Evolutionary conservation across 1,140 invertebrate species (phyloP).

Genomic region (Phocides pigmalion): DNA sequence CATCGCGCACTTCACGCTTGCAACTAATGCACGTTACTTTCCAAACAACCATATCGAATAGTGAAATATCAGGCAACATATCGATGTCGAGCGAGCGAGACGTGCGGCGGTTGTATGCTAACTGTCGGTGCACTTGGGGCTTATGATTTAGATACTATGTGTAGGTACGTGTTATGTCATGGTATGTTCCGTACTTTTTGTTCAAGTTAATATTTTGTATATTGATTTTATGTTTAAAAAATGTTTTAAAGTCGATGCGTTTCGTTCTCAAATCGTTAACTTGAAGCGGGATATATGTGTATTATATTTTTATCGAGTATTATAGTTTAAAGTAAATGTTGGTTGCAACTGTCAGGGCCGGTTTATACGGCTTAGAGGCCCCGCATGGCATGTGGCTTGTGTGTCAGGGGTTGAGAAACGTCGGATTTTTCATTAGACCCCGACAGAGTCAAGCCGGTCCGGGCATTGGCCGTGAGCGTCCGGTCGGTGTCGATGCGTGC

Average conservation of each 20-base stretch:
- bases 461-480: not conserved
- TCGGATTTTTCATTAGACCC: too few species aligned
- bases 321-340: not conserved
- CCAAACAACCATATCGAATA: conserved; percentile 37
- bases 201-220: too few species aligned
- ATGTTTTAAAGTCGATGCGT: not conserved
- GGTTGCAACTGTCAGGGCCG: too few species aligned
- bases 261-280: not conserved
- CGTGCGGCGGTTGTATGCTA: not conserved
- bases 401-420: too few species aligned
- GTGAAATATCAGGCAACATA: conserved; percentile 42
- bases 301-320: not conserved
- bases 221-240: not conserved
- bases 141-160: conserved; percentile 3
- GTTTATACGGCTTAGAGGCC: too few species aligned
- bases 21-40: conserved; percentile 17
- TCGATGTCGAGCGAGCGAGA: conserved; percentile 23
- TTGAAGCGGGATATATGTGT: not conserved
- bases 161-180: not conserved
- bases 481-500: not conserved
- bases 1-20: not conserved
- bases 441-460: too few species aligned
- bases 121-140: conserved; percentile 10
- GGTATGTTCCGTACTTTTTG: not conserved
- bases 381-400: too few species aligned